Conservation (phyloP, 2,888 invertebrate species). For the Trachelus tabidus region DNA sequence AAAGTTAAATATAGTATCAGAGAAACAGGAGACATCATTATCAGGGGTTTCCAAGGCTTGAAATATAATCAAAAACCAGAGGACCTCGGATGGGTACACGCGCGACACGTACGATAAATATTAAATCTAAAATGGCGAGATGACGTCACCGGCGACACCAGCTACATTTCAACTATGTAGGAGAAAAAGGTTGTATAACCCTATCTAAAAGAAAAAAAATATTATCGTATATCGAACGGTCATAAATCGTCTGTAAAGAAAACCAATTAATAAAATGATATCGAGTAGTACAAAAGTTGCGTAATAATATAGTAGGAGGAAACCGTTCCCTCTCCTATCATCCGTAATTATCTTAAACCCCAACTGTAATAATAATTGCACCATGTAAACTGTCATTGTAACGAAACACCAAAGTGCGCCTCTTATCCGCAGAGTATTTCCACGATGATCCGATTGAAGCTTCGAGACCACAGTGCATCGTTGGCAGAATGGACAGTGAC, state of each 20-base stretch:
- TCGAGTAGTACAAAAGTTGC: background rate
- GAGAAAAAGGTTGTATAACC: background rate
- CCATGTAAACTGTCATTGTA: background rate
- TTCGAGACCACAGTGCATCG: background rate
- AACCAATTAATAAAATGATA: background rate
- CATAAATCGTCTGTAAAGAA: background rate
- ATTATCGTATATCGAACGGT: background rate
- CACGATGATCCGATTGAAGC: background rate
- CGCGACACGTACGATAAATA: background rate
- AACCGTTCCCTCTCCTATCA: background rate
- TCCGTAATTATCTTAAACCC: background rate
- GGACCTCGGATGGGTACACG: background rate
- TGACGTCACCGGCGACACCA: no score
- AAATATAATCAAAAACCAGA: background rate
- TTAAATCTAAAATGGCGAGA: no score
- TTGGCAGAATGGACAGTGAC: background rate
- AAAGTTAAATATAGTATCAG: background rate
- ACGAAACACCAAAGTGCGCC: background rate
- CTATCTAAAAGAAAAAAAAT: no score
- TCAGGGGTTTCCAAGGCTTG: background rate
- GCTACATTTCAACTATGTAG: no score
- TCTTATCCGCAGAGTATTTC: background rate
- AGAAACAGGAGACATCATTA: background rate
- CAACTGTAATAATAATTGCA: background rate
- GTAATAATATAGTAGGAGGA: background rate